Percentiles rank a stretch among this genome's conserved stretches.
Evolutionary conservation across 2,113 vertebrate species (phyloP).

Genomic region (Takifugu bimaculatus): DNA sequence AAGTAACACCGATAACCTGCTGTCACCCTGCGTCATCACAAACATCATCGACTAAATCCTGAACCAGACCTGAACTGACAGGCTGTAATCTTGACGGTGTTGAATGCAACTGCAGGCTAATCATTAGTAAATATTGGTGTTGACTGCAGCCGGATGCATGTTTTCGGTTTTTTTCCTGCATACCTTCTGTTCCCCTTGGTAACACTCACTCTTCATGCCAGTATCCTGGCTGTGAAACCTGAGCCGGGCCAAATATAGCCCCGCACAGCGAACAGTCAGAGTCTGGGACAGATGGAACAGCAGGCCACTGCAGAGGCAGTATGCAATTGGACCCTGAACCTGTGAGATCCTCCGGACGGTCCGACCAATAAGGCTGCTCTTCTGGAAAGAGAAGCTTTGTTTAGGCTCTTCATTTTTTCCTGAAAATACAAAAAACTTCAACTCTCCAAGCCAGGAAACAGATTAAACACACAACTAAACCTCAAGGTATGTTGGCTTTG

Average conservation of each 20-base stretch:
- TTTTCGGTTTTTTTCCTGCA: not conserved
- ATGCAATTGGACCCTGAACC: slow-evolving; percentile 63
- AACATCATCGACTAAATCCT: slow-evolving; percentile 4
- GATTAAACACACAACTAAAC: slow-evolving; percentile 36
- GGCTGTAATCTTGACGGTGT: not conserved
- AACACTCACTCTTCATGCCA: slow-evolving; percentile 74
- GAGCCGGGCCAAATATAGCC: slow-evolving; percentile 97
- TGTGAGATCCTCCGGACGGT: slow-evolving; percentile 50
- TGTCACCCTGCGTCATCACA: slow-evolving; percentile 5
- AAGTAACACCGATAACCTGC: slow-evolving; percentile 13
- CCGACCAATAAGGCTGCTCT: slow-evolving; percentile 56
- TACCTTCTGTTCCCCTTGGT: slow-evolving; percentile 47
- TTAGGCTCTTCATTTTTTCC: slow-evolving; percentile 28
- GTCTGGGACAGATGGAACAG: slow-evolving; percentile 82
- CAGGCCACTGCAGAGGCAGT: slow-evolving; percentile 77
- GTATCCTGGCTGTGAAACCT: slow-evolving; percentile 84
- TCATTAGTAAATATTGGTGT: not conserved
- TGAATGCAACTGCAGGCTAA: not conserved
- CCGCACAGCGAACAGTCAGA: slow-evolving; percentile 77
- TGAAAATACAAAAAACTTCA: slow-evolving; percentile 44
- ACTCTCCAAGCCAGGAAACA: slow-evolving; percentile 31
- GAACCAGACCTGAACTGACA: not conserved
- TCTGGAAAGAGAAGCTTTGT: slow-evolving; percentile 46
- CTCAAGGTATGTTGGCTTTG: slow-evolving; percentile 51
- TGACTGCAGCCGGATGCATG: not conserved